Evolutionary conservation across 2,797 vertebrate species (phyloP).

Genomic region (Carapus acus): DNA sequence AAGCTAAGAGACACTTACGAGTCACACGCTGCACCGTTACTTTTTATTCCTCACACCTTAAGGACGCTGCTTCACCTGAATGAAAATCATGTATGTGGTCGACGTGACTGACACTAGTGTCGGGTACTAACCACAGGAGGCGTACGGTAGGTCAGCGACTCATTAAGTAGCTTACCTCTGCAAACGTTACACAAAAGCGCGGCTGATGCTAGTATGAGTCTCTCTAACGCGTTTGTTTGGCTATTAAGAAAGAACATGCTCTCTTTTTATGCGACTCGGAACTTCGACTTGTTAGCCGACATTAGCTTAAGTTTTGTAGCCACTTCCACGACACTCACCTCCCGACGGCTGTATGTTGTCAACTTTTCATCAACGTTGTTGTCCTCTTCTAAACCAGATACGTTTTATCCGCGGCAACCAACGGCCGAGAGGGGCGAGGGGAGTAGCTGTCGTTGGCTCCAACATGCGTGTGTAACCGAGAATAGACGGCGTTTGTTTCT

Average conservation of each 20-base stretch:
- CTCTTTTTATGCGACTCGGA: constrained; percentile 7
- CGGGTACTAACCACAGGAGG: constrained; percentile 19
- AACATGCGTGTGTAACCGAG: constrained; percentile 24
- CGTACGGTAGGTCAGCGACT: constrained; percentile 14
- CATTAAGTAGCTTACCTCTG: constrained; percentile 37
- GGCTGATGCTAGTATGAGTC: background rate
- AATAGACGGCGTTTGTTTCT: constrained; percentile 55
- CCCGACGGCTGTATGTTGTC: constrained; percentile 4
- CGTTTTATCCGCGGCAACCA: background rate
- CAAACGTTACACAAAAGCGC: background rate
- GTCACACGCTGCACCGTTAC: constrained; percentile 6
- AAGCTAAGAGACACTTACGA: background rate
- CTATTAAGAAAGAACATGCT: too few relatives aligned
- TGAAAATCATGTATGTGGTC: constrained; percentile 8
- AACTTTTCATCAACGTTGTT: constrained; percentile 19
- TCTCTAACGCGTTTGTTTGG: background rate
- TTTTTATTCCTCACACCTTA: background rate
- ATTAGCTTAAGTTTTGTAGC: constrained; percentile 45
- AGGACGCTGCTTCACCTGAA: background rate
- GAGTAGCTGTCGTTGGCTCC: too few relatives aligned
- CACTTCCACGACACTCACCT: constrained; percentile 58
- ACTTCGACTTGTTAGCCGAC: constrained; percentile 31
- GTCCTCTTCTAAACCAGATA: background rate
- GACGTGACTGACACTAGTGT: background rate
- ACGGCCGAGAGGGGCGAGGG: too few relatives aligned